phyloP scores from a whole-genome alignment of 2,113 vertebrate species.

The Microtus richardsoni region DNA sequence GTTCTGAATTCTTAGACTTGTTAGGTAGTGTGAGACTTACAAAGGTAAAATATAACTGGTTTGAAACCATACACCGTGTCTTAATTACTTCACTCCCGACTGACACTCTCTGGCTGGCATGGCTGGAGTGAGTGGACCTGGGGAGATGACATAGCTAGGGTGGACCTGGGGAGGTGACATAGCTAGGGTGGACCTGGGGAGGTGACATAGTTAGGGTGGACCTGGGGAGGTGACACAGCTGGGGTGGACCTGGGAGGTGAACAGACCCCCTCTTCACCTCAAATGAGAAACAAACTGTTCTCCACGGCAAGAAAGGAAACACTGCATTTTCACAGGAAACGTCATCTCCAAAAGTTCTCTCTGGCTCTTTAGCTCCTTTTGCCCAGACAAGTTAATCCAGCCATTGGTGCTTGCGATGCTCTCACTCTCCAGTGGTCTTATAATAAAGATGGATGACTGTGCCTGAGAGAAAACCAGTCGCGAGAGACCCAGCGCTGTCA shows the following conservation, averaged over 20 bases:
- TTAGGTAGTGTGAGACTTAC: background rate
- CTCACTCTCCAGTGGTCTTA: background rate
- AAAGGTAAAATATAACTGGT: background rate
- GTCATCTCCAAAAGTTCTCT: conserved; percentile 1
- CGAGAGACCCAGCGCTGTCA: conserved; percentile 3
- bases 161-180: too few species aligned
- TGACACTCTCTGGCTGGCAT: background rate
- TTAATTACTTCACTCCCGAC: background rate
- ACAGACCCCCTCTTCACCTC: background rate
- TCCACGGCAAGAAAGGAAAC: background rate
- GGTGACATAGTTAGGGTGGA: background rate
- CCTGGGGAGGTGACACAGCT: background rate
- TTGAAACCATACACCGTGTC: background rate
- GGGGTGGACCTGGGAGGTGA: background rate
- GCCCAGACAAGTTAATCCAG: background rate
- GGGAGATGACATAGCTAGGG: too few species aligned
- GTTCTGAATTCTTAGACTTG: background rate
- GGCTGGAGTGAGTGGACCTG: background rate
- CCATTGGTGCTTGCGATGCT: background rate
- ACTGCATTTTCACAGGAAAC: background rate
- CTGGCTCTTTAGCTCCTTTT: conserved; percentile 29
- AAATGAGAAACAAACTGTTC: background rate
- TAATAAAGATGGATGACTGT: background rate
- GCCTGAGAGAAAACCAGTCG: background rate
- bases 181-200: too few species aligned